phyloP scores from a whole-genome alignment of 2,113 vertebrate genomes.

The Phylloscopus trochilus region DNA sequence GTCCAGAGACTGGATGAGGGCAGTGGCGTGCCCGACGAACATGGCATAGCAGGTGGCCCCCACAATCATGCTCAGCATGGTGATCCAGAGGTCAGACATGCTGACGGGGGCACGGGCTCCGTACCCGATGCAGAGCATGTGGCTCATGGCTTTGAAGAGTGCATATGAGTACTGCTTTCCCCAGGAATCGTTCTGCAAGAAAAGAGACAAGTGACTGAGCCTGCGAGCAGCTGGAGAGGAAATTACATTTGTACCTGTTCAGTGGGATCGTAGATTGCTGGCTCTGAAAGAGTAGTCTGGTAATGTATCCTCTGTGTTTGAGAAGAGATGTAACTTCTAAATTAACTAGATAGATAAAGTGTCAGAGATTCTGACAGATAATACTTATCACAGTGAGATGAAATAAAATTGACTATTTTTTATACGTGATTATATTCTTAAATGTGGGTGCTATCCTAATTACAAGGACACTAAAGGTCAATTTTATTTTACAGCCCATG shows the following conservation, averaged over 20 bases:
- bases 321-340: not conserved
- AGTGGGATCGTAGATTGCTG: conserved; percentile 33
- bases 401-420: conserved; percentile 3
- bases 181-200: conserved; percentile 94
- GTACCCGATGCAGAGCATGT: conserved; percentile 98
- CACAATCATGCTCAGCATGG: conserved; percentile 99
- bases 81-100: conserved; percentile 99
- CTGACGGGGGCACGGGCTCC: conserved; percentile 94
- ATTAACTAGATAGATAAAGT: not conserved
- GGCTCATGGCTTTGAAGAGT: conserved; percentile 99
- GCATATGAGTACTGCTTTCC: conserved; percentile 98
- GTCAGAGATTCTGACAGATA: not conserved
- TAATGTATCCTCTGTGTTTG: conserved; percentile 35
- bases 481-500: not conserved
- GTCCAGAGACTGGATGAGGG: conserved; percentile 97
- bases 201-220: conserved; percentile 38
- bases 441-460: not conserved
- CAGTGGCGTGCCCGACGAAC: conserved; percentile 97
- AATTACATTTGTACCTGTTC: not conserved
- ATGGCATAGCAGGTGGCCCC: conserved; percentile 98
- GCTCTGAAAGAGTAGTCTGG: conserved; percentile 5
- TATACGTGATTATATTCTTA: not conserved
- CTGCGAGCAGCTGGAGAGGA: not conserved
- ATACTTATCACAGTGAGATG: not conserved
- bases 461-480: not conserved